A percentile compares a stretch with the other conserved stretches of the same genome.
phyloP scores from a whole-genome alignment of 2,797 vertebrate species.

The Taeniopygia guttata region DNA sequence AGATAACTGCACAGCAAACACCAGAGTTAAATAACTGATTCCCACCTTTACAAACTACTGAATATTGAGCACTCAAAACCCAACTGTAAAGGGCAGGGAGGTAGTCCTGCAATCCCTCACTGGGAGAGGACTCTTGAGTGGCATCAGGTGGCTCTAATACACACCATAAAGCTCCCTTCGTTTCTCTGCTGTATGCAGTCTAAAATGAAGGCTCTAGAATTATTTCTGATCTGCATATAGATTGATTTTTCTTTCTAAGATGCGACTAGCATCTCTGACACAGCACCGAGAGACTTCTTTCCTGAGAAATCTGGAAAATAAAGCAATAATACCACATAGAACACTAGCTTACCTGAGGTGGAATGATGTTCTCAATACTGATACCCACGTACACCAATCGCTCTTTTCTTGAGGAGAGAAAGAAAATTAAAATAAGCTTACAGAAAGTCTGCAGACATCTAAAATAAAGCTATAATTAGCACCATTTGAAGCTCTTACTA shows the following conservation, averaged over 20 bases:
- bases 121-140: not conserved
- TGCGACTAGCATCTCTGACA: not conserved
- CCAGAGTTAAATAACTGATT: not conserved
- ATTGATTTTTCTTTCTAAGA: not conserved
- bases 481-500: not conserved
- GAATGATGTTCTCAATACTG: slow-evolving; percentile 98
- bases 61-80: not conserved
- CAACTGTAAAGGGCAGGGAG: not conserved
- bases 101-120: not conserved
- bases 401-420: slow-evolving; percentile 81
- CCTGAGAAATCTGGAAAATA: not conserved
- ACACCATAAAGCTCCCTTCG: not conserved
- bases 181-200: not conserved
- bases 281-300: not conserved
- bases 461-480: not conserved
- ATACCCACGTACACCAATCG: slow-evolving; percentile 96
- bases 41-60: not conserved
- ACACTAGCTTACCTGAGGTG: slow-evolving; percentile 84
- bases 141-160: not conserved
- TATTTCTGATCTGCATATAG: not conserved
- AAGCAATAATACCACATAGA: accelerated
- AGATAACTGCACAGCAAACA: not conserved
- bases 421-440: not conserved
- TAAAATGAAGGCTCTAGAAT: not conserved
- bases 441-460: not conserved